Evolutionary conservation across 2,888 invertebrate genomes (phyloP).

Genomic region (Helobdella robusta): DNA sequence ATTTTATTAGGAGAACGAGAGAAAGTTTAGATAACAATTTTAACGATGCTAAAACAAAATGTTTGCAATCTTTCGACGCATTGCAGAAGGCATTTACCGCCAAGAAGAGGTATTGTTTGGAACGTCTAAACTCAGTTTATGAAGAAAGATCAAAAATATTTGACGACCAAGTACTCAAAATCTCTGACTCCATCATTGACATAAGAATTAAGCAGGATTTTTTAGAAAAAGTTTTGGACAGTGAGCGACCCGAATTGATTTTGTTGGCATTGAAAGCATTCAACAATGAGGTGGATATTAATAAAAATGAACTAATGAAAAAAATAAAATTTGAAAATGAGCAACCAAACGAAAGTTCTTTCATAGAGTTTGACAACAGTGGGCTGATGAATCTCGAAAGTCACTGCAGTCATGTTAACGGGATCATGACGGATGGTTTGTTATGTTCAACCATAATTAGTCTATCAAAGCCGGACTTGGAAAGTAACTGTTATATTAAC

Average conservation of each 20-base stretch:
- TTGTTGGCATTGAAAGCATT: constrained; percentile 11
- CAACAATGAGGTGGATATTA: not conserved
- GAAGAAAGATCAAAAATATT: not conserved
- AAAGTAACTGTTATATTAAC: no score
- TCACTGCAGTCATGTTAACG: not conserved
- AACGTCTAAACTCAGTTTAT: not conserved
- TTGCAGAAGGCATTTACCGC: not conserved
- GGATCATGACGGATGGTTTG: not conserved
- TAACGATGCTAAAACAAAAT: not conserved
- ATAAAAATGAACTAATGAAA: not conserved
- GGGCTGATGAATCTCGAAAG: constrained; percentile 1
- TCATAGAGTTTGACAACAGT: constrained; percentile 13
- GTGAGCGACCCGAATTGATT: constrained; percentile 10
- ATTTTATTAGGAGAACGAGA: no score
- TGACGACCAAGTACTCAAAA: constrained; percentile 5
- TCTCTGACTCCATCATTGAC: not conserved
- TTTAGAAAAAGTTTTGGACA: constrained; percentile 15
- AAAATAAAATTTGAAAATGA: not conserved
- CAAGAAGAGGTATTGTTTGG: not conserved
- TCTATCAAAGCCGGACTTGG: constrained; percentile 12
- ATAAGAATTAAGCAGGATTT: not conserved
- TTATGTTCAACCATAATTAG: constrained; percentile 9
- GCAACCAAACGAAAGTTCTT: constrained; percentile 11
- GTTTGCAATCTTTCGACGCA: not conserved
- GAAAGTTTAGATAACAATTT: not conserved